Conservation (phyloP, 2,113 vertebrate species). For the Mugil cephalus region DNA sequence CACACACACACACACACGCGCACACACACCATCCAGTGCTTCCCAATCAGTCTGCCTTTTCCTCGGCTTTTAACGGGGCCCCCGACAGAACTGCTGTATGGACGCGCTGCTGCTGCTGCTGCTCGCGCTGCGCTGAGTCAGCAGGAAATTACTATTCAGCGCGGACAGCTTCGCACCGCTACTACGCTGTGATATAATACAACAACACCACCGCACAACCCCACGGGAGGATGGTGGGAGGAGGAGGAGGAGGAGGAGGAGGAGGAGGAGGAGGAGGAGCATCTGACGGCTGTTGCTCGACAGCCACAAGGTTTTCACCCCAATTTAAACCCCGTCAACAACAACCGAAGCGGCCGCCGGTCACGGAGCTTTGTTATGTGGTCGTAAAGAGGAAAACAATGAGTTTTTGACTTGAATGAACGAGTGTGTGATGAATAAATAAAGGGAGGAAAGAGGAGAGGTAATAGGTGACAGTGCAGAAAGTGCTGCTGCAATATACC, state of each 20-base stretch:
- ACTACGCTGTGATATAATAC: conserved; percentile 62
- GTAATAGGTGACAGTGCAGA: neutral
- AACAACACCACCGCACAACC: conserved; percentile 45
- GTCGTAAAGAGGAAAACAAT: conserved; percentile 20
- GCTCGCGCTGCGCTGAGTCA: conserved; percentile 64
- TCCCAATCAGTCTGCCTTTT: conserved; percentile 56
- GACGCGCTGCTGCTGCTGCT: conserved; percentile 54
- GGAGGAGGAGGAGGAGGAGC: neutral
- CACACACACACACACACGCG: neutral
- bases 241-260: neutral
- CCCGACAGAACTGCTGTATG: conserved; percentile 68
- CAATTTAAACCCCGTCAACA: conserved; percentile 26
- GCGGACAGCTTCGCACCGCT: conserved; percentile 46
- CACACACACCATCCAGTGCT: conserved; percentile 13
- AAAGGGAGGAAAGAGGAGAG: conserved; percentile 4
- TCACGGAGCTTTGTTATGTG: conserved; percentile 19
- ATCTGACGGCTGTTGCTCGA: conserved; percentile 19
- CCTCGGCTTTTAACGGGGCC: conserved; percentile 59
- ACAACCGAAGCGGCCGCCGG: neutral
- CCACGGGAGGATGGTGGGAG: conserved; percentile 15
- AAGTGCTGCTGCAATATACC: conserved; percentile 12
- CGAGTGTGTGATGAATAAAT: conserved; percentile 20
- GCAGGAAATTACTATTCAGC: conserved; percentile 78
- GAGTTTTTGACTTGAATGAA: neutral
- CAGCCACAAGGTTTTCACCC: neutral